Evolutionary conservation across 2,888 invertebrate species (phyloP), one percentile per base, ranked within the genome.

Genomic region (Oxytorus armatus): DNA sequence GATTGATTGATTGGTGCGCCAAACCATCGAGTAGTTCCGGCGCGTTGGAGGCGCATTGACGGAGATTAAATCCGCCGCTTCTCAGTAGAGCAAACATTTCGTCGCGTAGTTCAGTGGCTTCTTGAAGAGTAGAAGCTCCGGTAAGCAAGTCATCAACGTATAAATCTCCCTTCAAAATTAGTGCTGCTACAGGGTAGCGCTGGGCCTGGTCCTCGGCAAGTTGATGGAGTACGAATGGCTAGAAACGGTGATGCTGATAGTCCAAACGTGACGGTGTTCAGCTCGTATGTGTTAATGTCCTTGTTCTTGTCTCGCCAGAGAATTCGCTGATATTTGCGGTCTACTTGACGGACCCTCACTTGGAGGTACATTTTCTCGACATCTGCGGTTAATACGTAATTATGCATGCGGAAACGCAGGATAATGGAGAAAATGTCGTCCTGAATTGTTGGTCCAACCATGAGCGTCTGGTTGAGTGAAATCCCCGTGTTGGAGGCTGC

Each of bases 41-140:
- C 11, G 81, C 25, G 76, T 84, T 83, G 0, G 83, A 82, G 0
- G 82, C 65, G 83, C 82, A 85, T 68, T 90, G 88, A n/a, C 88
- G 85, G 1, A 90, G 55, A 1, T 83, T 47, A 66, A 90, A 89
- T 0, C 89, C 88, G 1, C 86, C 89, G 3, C 72, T 73, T 33
- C 51, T 75, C 18, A 89, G 29, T 4, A 88, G 25, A 0, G 70
- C 18, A 1, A 25, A 84, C 3, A 86, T 59, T 47, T 86, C 79
- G 14, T 84, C 77, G 10, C 82, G 77, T 25, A 80, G 65, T 39
- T 78, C 74, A 16, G 88, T 21, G 3, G 49, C 51, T 36, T 83
- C 23, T 85, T 79, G 69, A 5, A 80, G 10, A 0, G 77, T 47
- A 21, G 83, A 75, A 0, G 72, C 79, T 7, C 84, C 85, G 0